Conservation (phyloP, 2,113 vertebrate species). For the Thamnaconus septentrionalis region DNA sequence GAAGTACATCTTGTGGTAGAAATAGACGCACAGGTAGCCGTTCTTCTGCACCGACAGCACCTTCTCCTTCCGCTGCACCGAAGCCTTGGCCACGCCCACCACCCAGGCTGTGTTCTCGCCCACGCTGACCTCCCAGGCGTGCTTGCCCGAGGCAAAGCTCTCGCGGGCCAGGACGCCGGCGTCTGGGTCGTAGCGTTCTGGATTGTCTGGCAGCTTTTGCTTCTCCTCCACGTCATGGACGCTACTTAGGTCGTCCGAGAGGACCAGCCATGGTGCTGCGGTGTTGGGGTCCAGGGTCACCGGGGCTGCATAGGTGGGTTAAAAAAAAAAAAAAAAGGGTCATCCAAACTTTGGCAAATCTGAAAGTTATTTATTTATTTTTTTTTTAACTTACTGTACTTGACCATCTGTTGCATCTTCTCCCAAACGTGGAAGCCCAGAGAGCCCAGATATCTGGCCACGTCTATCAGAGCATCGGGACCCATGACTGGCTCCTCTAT, state of each 20-base stretch:
- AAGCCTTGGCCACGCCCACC: conserved; percentile 66
- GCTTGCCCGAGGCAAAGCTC: conserved; percentile 59
- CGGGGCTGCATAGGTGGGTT: conserved; percentile 40
- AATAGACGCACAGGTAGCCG: conserved; percentile 71
- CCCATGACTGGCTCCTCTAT: conserved; percentile 29
- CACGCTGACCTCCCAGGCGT: conserved; percentile 67
- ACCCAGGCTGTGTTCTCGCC: conserved; percentile 69
- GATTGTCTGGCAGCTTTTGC: conserved; percentile 66
- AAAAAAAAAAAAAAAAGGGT: background rate
- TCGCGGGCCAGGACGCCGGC: conserved; percentile 57
- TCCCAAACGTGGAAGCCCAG: conserved; percentile 63
- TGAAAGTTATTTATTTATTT: background rate
- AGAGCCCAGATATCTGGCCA: conserved; percentile 64
- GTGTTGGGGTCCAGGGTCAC: conserved; percentile 74
- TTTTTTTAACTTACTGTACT: conserved; percentile 58
- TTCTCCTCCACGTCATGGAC: conserved; percentile 62
- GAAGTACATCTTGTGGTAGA: conserved; percentile 73
- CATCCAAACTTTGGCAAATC: background rate
- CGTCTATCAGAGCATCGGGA: conserved; percentile 58
- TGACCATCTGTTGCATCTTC: conserved; percentile 59
- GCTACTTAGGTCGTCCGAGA: conserved; percentile 65
- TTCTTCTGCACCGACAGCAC: conserved; percentile 62
- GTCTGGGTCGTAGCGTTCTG: conserved; percentile 68
- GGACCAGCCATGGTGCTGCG: conserved; percentile 68
- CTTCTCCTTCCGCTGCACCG: conserved; percentile 62